phyloP scores from a whole-genome alignment of 1,140 invertebrate species.

The Aphelenchoides besseyi region DNA sequence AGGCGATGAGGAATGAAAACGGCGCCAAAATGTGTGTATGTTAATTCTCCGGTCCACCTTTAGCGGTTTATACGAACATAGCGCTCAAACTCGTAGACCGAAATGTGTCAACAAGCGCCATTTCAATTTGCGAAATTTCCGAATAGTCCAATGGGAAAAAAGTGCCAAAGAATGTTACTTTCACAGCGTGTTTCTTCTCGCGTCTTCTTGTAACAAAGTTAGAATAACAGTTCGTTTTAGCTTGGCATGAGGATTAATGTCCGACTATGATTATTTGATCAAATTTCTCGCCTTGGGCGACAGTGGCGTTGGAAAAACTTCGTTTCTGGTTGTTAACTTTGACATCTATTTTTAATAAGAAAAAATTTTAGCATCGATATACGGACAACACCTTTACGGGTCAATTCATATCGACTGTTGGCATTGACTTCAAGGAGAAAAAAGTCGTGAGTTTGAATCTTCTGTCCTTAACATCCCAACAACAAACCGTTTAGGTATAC shows the following conservation, averaged over 20 bases:
- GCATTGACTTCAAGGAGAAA: slow-evolving; percentile 95
- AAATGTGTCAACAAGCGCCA: too few species aligned
- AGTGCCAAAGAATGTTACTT: background rate
- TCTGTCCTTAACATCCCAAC: background rate
- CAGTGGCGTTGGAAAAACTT: slow-evolving; percentile 87
- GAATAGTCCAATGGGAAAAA: background rate
- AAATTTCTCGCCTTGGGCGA: slow-evolving; percentile 83
- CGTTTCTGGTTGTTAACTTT: slow-evolving; percentile 69
- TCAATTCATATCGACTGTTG: slow-evolving; percentile 91
- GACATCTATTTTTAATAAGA: slow-evolving; percentile 7
- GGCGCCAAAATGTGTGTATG: background rate
- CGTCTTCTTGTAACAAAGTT: background rate
- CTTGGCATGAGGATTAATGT: slow-evolving; percentile 36
- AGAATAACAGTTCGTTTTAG: background rate
- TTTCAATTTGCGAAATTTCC: background rate
- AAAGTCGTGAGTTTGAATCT: slow-evolving; percentile 73
- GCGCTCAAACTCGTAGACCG: background rate
- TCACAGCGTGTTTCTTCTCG: background rate
- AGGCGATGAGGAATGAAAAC: background rate
- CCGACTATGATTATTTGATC: slow-evolving; percentile 85
- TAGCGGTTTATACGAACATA: background rate
- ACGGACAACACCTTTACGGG: slow-evolving; percentile 86
- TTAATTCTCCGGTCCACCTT: background rate
- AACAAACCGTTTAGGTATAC: slow-evolving; percentile 48
- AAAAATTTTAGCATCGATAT: slow-evolving; percentile 78